Base-by-base conservation (phyloP, 2,797 vertebrate genomes). In the Dipus sagitta region DNA sequence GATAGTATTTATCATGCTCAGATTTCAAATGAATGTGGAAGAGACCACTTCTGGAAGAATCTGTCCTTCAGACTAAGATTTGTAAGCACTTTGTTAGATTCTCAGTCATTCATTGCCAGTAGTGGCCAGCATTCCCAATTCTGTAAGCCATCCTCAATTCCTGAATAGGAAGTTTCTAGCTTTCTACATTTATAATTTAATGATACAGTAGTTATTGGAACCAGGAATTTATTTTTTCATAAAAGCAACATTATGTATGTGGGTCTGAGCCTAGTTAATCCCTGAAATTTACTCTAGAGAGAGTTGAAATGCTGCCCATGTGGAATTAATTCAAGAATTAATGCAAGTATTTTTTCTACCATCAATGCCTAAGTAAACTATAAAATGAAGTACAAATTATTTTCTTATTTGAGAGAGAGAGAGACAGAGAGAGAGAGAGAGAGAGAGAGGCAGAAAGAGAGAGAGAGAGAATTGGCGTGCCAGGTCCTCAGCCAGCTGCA, bases 251-350 rank as follows among this genome's bases (percentile, higher is more conserved):
- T 79, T 92, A 82, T 86, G 58, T 80, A 71, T 75, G 30, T 58
- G 89, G n/a, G 23, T 79, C 10, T 32, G 34, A 58, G 85, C 52
- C 87, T 92, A 79, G 75, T 75, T 92, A 94, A 91, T 91, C 72
- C 68, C 75, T 54, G 42, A 87, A 96, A 89, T 74, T 88, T 92
- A 42, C 47, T 84, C 71, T 70, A 64, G 71, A 60, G 72, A 26
- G 62, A 93, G 68, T 93, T 94, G 88, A 96, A 96, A 91, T 90
- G 10, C 34, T 89, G 81, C 76, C 76, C 64, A 52, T 70, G 86
- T 86, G 86, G 86, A 96, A 84, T 91, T 79, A 75, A 62, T 67
- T 23, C 32, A 68, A 88, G 32, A 76, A 88, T 47, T 81, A 95
- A 88, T 58, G 75, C 67, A 54, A 11, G 72, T 21, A 18, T 23